These are phyloP conservation scores for Corythornis leucogaster DNA, from an alignment of 2,797 vertebrate genomes.

Conservation along the genomic window DNA sequence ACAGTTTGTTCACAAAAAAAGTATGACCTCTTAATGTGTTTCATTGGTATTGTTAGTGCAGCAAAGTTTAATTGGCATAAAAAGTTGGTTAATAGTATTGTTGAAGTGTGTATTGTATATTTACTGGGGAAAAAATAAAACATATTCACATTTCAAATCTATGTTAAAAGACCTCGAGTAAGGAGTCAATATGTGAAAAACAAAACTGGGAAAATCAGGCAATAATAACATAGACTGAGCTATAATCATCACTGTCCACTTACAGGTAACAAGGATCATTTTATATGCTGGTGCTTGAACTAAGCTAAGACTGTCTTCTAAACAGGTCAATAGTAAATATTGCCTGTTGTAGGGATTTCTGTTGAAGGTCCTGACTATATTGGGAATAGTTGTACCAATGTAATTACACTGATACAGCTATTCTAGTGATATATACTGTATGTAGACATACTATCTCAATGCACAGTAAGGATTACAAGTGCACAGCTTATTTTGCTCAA, in stretches of 20 bases:
- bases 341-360: neutral
- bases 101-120: constrained; percentile 84
- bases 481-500: neutral
- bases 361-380: neutral
- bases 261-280: constrained; percentile 48
- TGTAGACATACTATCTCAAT: neutral
- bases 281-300: neutral
- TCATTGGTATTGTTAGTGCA: constrained; percentile 83
- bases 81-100: constrained; percentile 80
- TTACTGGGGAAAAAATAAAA: constrained; percentile 84
- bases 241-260: constrained; percentile 64
- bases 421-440: neutral
- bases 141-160: constrained; percentile 83
- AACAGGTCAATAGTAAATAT: neutral
- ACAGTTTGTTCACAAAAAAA: constrained; percentile 76
- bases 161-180: constrained; percentile 74
- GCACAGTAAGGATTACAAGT: neutral
- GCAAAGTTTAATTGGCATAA: constrained; percentile 80
- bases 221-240: constrained; percentile 70
- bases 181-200: constrained; percentile 62
- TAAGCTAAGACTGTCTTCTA: neutral
- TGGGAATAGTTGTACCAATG: neutral
- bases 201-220: constrained; percentile 49
- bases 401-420: neutral
- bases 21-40: constrained; percentile 80